phyloP scores from a whole-genome alignment of 2,888 invertebrate genomes.

The Fragum fragum region DNA sequence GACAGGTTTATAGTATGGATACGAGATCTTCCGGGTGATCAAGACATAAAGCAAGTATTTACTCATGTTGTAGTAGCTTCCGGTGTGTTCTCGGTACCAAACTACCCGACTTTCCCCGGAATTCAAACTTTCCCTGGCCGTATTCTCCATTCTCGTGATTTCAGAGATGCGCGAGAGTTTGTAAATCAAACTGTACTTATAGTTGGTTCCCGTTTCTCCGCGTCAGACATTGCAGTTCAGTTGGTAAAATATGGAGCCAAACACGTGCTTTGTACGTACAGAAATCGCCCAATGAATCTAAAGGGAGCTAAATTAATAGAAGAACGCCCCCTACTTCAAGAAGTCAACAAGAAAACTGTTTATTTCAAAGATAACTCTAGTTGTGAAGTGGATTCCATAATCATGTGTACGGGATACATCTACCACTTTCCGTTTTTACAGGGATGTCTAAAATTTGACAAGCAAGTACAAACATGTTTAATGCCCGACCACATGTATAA shows the following conservation, averaged over 20 bases:
- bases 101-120: not conserved
- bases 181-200: slow-evolving; percentile 43
- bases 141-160: slow-evolving; percentile 40
- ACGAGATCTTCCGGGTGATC: slow-evolving; percentile 13
- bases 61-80: slow-evolving; percentile 14
- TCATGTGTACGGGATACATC: slow-evolving; percentile 58
- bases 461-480: not conserved
- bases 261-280: slow-evolving; percentile 28
- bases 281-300: slow-evolving; percentile 49
- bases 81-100: slow-evolving; percentile 4
- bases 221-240: slow-evolving; percentile 54
- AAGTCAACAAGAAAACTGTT: slow-evolving; percentile 34
- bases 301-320: slow-evolving; percentile 55
- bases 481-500: slow-evolving; percentile 13
- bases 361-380: slow-evolving; percentile 51
- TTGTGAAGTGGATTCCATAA: slow-evolving; percentile 45
- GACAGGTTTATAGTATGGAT: slow-evolving; percentile 14
- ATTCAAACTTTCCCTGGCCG: slow-evolving; percentile 11
- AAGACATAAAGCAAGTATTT: slow-evolving; percentile 15
- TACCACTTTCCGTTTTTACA: slow-evolving; percentile 40
- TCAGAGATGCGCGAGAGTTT: slow-evolving; percentile 45
- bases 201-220: slow-evolving; percentile 53
- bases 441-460: not conserved
- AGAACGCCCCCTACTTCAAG: slow-evolving; percentile 47
- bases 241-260: slow-evolving; percentile 50